Evolutionary conservation across 2,797 vertebrate genomes (phyloP), one percentile per base, ranked within the genome.

Genomic region (Malurus leucopterus): DNA sequence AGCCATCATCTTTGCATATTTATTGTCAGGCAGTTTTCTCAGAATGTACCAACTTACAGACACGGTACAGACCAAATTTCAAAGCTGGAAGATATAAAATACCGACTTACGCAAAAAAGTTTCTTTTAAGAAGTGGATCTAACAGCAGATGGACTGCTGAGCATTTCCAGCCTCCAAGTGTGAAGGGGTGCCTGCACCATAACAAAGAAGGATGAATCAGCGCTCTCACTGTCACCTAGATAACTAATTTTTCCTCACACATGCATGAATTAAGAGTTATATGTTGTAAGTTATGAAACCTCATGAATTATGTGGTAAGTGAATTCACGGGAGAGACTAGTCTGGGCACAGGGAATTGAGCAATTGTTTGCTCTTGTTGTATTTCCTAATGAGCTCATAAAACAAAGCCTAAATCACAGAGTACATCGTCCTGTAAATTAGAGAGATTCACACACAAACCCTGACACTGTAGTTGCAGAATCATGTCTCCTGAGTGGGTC

Each of bases 351-450:
- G 40, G 22, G 6, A 84, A 80, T 1, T 53, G 34, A 88, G 36
- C 11, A 11, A 21, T n/a, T 73, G 15, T 41, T 85, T 58, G 23
- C 14, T 75, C 23, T 61, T 75, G 19, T 3, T 47, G 1, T n/a
- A 38, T 76, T 82, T 88, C 68, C 61, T 62, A 76, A 73, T n/a
- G 15, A 76, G 55, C 22, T 83, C 64, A 75, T 61, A 67, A 90
- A 80, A 72, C 36, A 70, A 65, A 50, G 11, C 15, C 64, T 82
- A 82, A 82, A 71, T 70, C 27, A 34, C 19, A 75, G 32, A 68
- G 9, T 32, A 43, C 11, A 5, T 8, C 55, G 32, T 50, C 32
- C 54, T 22, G 18, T 68, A 84, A 68, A 84, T 57, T 4, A 58
- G 18, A 83, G 43, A 69, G 21, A 44, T 44, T 22, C 26, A 67